Evolutionary conservation across 1,140 invertebrate species (phyloP), one percentile per base, ranked within the genome.

Genomic region (Macrocentrus cingulum): DNA sequence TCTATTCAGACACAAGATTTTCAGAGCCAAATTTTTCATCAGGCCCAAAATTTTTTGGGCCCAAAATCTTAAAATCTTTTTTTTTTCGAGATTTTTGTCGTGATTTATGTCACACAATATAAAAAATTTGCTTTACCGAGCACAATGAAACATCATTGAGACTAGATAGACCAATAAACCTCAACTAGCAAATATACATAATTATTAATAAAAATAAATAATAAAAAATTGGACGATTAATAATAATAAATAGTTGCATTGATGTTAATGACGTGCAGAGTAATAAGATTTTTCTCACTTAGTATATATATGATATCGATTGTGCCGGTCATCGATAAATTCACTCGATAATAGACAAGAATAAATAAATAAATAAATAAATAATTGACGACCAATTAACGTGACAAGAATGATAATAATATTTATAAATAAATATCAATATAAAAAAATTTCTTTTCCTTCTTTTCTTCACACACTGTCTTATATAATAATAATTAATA

Each of bases 401-500:
- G 29, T 34, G 29, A 7, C 6, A 34, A 34, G 11, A 34, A 34
- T n/a, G n/a, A n/a, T n/a, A n/a, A n/a, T n/a, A n/a, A n/a, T n/a
- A n/a, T n/a, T n/a, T n/a, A 34, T 34, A 34, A 34, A 7, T 6
- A 11, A 11, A 34, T 7, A 34, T 7, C 11, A 34, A 34, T 34
- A 7, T 7, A 34, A 7, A 11, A 7, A 34, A 6, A 34, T 34
- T 7, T 34, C 11, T 34, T 34, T 34, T 34, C 29, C 29, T 11
- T 34, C 29, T 34, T 6, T 34, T 11, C 6, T 11, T 34, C 29
- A 11, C 11, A 7, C 6, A 7, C 11, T 34, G 29, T 34, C 11
- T n/a, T n/a, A n/a, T n/a, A 34, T 61, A 55, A 22, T 62, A 64
- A 68, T 66, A 56, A 66, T 58, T 67, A 60, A 62, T 64, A 45